These are phyloP conservation scores for Leptoteleia sp. DNA, from an alignment of 1,140 invertebrate species.

Conservation along the genomic window DNA sequence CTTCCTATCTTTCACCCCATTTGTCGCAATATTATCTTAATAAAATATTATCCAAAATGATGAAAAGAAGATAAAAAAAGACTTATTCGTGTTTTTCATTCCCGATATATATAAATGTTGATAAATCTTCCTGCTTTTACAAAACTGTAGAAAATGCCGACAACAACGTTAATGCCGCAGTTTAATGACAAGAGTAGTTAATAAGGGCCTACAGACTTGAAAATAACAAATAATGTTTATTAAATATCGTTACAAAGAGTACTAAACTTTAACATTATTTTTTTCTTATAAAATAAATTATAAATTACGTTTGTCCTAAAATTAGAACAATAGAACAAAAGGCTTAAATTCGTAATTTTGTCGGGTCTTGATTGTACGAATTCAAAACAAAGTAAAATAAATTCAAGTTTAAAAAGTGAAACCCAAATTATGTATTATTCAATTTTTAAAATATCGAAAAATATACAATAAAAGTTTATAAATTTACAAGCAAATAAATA, in stretches of 20 bases:
- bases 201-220: too few relatives aligned
- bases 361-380: too few relatives aligned
- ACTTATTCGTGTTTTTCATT: conserved; percentile 3
- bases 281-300: conserved; percentile 9
- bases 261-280: too few relatives aligned
- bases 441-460: too few relatives aligned
- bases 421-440: too few relatives aligned
- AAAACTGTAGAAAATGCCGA: conserved; percentile 1
- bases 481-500: too few relatives aligned
- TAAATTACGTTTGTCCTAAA: neutral
- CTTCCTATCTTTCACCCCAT: neutral
- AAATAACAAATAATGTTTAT: too few relatives aligned
- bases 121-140: conserved; percentile 2
- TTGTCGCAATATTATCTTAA: conserved; percentile 1
- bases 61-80: neutral
- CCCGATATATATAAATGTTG: conserved; percentile 1
- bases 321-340: neutral
- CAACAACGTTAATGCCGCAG: neutral
- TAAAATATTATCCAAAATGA: neutral
- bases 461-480: too few relatives aligned
- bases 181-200: conserved; percentile 2
- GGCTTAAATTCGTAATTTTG: too few relatives aligned
- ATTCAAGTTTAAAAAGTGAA: too few relatives aligned
- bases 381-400: too few relatives aligned
- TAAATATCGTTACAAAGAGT: too few relatives aligned